These are phyloP conservation scores for Melanostoma scalare DNA, from an alignment of 2,888 invertebrate species.

Conservation along the genomic window DNA sequence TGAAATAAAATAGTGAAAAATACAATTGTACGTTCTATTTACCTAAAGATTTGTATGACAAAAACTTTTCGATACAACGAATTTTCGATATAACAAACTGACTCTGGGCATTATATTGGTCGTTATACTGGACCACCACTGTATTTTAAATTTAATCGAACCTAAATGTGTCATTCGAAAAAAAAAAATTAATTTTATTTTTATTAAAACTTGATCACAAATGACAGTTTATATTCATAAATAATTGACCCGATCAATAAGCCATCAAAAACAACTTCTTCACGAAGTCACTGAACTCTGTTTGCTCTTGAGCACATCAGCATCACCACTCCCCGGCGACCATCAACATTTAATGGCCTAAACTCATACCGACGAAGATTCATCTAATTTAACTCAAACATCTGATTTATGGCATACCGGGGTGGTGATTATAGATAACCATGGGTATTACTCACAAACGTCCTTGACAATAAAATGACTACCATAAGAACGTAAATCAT, in stretches of 20 bases:
- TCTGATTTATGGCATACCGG: constrained; percentile 76
- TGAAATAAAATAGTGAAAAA: too few species aligned
- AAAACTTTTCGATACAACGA: too few species aligned
- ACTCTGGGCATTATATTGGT: too few species aligned
- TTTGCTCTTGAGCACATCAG: constrained; percentile 16
- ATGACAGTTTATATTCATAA: background rate
- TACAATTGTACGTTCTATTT: too few species aligned
- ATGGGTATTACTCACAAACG: constrained; percentile 76
- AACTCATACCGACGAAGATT: constrained; percentile 22
- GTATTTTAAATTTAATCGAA: too few species aligned
- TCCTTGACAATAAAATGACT: constrained; percentile 75
- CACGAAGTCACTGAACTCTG: constrained; percentile 40
- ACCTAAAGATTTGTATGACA: too few species aligned
- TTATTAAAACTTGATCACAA: too few species aligned
- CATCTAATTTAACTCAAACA: constrained; percentile 67
- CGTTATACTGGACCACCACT: too few species aligned
- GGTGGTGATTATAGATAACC: constrained; percentile 75
- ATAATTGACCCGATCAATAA: background rate
- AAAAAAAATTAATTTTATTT: too few species aligned
- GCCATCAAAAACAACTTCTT: background rate
- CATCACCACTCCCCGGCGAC: background rate
- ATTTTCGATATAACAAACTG: too few species aligned
- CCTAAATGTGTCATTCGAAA: too few species aligned
- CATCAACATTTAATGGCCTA: background rate
- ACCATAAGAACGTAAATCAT: constrained; percentile 74